These are phyloP conservation scores for Dipodomys ordii DNA, from an alignment of 2,113 vertebrate species.

Conservation along the genomic window DNA sequence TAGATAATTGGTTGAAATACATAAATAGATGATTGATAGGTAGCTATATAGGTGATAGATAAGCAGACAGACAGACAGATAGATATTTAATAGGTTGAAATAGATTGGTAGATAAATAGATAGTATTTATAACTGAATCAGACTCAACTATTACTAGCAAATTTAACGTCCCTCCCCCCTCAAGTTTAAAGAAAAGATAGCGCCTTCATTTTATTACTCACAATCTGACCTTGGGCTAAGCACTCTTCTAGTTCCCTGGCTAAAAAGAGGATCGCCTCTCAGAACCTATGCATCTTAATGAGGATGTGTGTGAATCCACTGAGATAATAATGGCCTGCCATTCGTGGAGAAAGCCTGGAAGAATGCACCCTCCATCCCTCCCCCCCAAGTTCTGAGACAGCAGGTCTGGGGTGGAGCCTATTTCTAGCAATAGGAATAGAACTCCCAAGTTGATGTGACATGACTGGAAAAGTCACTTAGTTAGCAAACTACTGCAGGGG, in stretches of 20 bases:
- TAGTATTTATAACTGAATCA: background rate
- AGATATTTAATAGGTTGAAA: too few species aligned
- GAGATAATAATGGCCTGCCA: background rate
- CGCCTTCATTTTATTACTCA: background rate
- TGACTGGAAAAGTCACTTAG: background rate
- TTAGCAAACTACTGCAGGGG: background rate
- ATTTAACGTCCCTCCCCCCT: background rate
- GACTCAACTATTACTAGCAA: slow-evolving; percentile 15
- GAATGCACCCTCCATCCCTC: too few species aligned
- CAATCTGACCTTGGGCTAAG: background rate
- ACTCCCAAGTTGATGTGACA: background rate
- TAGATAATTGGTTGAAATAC: too few species aligned
- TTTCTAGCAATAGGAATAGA: background rate
- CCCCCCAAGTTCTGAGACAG: background rate
- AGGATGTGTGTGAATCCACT: background rate
- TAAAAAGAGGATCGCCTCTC: background rate
- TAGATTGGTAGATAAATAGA: too few species aligned
- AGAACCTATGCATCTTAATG: background rate
- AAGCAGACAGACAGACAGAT: too few species aligned
- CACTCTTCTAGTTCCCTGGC: background rate
- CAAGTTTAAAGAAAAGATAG: background rate
- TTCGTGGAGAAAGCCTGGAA: too few species aligned
- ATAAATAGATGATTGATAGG: too few species aligned
- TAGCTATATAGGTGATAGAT: too few species aligned
- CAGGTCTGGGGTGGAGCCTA: background rate